Evolutionary conservation across 2,888 invertebrate species (phyloP).

Genomic region (Heteromurus nitidus): DNA sequence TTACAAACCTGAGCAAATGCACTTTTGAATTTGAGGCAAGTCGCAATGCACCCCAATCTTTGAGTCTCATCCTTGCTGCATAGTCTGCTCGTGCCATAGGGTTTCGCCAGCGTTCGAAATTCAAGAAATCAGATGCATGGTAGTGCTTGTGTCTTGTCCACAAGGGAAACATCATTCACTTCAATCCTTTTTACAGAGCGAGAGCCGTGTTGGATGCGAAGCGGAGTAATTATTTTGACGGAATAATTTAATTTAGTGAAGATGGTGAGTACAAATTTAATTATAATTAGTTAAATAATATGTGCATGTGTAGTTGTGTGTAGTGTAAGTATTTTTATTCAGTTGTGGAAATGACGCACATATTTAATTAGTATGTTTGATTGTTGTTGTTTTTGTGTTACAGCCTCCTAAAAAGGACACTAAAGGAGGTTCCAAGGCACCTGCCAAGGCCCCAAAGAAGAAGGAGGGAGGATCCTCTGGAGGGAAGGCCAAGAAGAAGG

Average conservation of each 20-base stretch:
- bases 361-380: conserved; percentile 14
- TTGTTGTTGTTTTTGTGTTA: conserved; percentile 75
- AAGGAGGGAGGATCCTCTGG: conserved; percentile 94
- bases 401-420: conserved; percentile 96
- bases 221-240: not conserved
- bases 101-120: conserved; percentile 10
- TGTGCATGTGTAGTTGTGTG: not conserved
- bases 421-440: conserved; percentile 89
- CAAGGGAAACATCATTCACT: conserved; percentile 9
- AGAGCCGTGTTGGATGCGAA: not conserved
- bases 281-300: not conserved
- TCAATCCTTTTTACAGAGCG: not conserved
- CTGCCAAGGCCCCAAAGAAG: conserved; percentile 95
- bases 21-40: too few relatives aligned
- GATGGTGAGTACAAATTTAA: conserved; percentile 40
- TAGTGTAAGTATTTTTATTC: too few relatives aligned
- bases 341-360: not conserved
- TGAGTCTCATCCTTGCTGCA: too few relatives aligned
- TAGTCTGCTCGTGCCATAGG: too few relatives aligned
- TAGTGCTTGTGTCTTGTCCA: not conserved
- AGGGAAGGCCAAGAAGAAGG: conserved; percentile 98
- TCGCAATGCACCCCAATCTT: too few relatives aligned
- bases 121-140: conserved; percentile 54
- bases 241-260: conserved; percentile 30
- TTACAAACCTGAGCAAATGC: too few relatives aligned